Evolutionary conservation across 2,888 invertebrate genomes (phyloP).

Genomic region (Lasioglossum oenotherae): DNA sequence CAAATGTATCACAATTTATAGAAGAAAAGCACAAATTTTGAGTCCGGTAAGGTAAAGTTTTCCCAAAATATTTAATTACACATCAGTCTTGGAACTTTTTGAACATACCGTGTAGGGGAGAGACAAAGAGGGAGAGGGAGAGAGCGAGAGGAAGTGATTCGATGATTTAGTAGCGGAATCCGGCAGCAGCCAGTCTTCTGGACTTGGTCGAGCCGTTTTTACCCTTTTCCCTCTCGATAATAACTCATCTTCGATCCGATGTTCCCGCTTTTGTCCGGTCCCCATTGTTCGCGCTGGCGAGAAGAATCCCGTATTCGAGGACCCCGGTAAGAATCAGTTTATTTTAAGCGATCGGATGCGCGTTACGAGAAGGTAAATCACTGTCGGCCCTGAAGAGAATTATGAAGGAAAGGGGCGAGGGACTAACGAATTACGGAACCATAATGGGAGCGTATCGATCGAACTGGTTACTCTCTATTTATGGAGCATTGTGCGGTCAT

Average conservation of each 20-base stretch:
- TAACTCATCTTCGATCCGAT: neutral
- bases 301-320: neutral
- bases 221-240: neutral
- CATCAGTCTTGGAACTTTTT: too few relatives aligned
- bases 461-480: conserved; percentile 5
- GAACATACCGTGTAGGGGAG: too few relatives aligned
- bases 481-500: conserved; percentile 2
- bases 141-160: neutral
- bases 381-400: neutral
- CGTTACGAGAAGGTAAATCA: conserved; percentile 2
- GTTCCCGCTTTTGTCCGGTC: neutral
- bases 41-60: too few relatives aligned
- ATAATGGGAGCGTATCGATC: conserved; percentile 19
- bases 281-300: neutral
- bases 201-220: neutral
- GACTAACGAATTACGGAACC: conserved; percentile 16
- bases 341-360: conserved; percentile 4
- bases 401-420: conserved; percentile 7
- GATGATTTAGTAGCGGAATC: neutral
- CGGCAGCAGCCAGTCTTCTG: conserved; percentile 1
- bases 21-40: too few relatives aligned
- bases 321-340: conserved; percentile 8
- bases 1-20: too few relatives aligned
- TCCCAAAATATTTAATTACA: too few relatives aligned
- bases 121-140: too few relatives aligned